Evolutionary conservation across 2,888 invertebrate genomes (phyloP), one percentile per base, ranked within the genome.

Genomic region (Brenthis daphne): DNA sequence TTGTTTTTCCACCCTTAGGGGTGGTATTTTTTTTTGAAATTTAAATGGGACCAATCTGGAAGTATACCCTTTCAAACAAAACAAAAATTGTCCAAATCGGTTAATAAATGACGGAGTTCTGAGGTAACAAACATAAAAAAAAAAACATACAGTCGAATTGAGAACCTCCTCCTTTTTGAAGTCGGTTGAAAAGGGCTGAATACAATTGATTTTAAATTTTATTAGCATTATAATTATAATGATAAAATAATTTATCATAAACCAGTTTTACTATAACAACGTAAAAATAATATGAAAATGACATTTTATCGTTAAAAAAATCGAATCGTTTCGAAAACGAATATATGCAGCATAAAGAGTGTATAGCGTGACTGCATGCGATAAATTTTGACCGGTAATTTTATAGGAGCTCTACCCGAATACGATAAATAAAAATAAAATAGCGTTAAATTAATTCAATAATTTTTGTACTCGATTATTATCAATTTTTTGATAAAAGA

Each of bases 361-460:
- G 51, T 58, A 67, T 71, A 51, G 69, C 71, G 71, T 71, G 71
- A 66, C 71, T 55, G 50, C 53, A 65, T 29, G 65, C 68, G 29
- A 64, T 71, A 60, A 71, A 71, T 69, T 69, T 58, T 24, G 61
- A 20, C 47, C 56, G 43, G 60, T 61, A 61, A 69, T 69, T 66
- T 69, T 65, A 65, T 66, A 65, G 60, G 48, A 61, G 65, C 61
- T 57, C 56, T 20, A 20, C 51, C 56, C 33, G 60, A 43, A 13
- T 60, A 60, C 55, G 60, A 50, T 13, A 64, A 56, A 60, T 65
- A 55, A 64, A 66, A 68, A 65, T 65, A 58, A 68, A 67, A 63
- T 64, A 6, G 2, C 47, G 12, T 43, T 58, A 43, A 47, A 64
- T 43, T 68, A 68, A 54, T 64, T 57, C 48, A 51, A 57, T 57